These are phyloP conservation scores for Balaenoptera acutorostrata DNA, from an alignment of 2,113 vertebrate genomes.

Conservation along the genomic window DNA sequence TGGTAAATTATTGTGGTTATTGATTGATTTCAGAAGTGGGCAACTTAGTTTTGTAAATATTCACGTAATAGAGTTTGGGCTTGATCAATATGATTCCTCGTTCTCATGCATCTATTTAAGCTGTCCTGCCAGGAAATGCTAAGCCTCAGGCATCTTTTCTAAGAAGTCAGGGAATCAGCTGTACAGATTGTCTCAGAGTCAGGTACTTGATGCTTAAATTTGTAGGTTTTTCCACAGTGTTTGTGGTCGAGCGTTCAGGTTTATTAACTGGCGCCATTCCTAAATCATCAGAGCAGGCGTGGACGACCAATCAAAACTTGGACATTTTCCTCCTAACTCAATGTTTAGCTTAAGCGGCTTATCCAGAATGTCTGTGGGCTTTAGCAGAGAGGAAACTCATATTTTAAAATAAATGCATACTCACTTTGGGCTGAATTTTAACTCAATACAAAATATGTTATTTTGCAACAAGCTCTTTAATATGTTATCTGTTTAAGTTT, in stretches of 20 bases:
- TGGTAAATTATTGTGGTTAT: neutral
- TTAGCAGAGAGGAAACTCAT: neutral
- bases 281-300: neutral
- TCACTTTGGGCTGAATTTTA: slow-evolving; percentile 1
- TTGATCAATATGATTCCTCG: neutral
- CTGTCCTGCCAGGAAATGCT: neutral
- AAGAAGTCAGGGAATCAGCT: neutral
- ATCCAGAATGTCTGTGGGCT: neutral
- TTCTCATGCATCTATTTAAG: neutral
- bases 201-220: neutral
- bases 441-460: neutral
- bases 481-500: slow-evolving; percentile 26
- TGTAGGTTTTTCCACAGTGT: neutral
- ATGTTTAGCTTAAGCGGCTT: neutral
- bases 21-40: neutral
- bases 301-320: neutral
- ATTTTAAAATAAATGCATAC: slow-evolving; percentile 10
- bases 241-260: neutral
- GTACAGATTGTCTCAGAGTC: neutral
- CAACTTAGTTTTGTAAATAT: neutral
- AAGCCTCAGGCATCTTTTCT: neutral
- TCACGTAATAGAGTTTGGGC: neutral
- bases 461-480: neutral
- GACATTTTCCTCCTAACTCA: neutral
- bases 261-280: neutral